Evolutionary conservation across 2,113 vertebrate species (phyloP).

Genomic region (Verasper variegatus): DNA sequence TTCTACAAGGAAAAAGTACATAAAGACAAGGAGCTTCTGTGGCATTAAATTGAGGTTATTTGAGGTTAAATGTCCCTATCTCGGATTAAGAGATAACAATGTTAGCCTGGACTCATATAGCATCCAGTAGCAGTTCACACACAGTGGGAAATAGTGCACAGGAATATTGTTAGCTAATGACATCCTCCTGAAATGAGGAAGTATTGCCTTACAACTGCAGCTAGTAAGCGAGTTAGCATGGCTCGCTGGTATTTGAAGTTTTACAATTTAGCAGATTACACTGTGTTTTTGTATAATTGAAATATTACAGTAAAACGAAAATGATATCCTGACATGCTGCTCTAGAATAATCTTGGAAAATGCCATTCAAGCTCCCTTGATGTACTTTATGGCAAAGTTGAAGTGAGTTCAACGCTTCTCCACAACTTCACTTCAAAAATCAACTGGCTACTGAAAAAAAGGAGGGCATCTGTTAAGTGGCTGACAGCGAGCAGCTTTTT

Average conservation of each 20-base stretch:
- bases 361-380: background rate
- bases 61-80: too few species aligned
- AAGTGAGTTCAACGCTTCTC: slow-evolving; percentile 25
- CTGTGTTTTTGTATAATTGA: too few species aligned
- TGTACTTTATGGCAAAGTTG: slow-evolving; percentile 18
- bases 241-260: too few species aligned
- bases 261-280: too few species aligned
- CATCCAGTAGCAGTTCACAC: too few species aligned
- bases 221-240: background rate
- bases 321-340: background rate
- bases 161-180: background rate
- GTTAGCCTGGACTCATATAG: background rate
- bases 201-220: background rate
- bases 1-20: background rate
- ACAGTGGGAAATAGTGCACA: too few species aligned
- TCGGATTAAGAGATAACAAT: background rate
- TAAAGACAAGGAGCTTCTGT: too few species aligned
- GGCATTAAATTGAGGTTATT: too few species aligned
- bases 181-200: too few species aligned
- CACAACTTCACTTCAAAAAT: slow-evolving; percentile 29
- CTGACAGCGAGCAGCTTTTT: slow-evolving; percentile 25
- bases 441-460: slow-evolving; percentile 6
- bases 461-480: slow-evolving; percentile 47
- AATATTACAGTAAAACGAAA: background rate
- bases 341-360: background rate